Base-by-base conservation (phyloP, 2,888 invertebrate genomes). In the Agrotis segetum region DNA sequence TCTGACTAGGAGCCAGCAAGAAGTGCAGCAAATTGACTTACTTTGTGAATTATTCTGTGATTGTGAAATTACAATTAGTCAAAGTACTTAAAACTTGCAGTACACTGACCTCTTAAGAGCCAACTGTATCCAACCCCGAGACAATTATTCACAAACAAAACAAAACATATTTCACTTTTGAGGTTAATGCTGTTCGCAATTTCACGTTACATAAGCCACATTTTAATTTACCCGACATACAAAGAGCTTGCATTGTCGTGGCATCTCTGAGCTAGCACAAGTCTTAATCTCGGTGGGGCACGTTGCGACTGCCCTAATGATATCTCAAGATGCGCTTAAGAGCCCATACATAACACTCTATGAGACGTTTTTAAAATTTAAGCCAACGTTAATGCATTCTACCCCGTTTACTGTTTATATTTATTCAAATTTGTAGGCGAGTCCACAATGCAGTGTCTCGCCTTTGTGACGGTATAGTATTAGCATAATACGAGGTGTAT, bases 291-390 rank as follows among this genome's bases (percentile, higher is more conserved):
- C 85, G 83, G 88, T 88, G 89, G 92, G 91, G 93, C 90, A 87
- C 89, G 84, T 90, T 91, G 86, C 89, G 83, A 90, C 91, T 92
- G 91, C 89, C 92, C 93, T 96, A 96, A 96, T 95, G 96, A 96
- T 96, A 96, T 95, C 95, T 93, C 92, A 90, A 92, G 94, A 93
- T 91, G 91, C 94, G 91, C 92, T 95, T 95, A 95, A 95, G 93
- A 93, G 92, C 91, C 93, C 96, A 95, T 96, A 95, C 92, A 95
- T 96, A 94, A 95, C 95, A 92, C 92, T 96, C 91, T 94, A 95
- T 92, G 95, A 91, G 96, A 96, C 96, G 90, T 96, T 96, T 96
- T 96, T 95, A 93, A 94, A 96, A 96, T 96, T 95, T 96, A 96
- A 95, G 91, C 89, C 95, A 93, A 93, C 95, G 88, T 90, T 95